These are phyloP conservation scores for Cotesia typhae DNA, from an alignment of 1,140 invertebrate genomes.

Conservation along the genomic window DNA sequence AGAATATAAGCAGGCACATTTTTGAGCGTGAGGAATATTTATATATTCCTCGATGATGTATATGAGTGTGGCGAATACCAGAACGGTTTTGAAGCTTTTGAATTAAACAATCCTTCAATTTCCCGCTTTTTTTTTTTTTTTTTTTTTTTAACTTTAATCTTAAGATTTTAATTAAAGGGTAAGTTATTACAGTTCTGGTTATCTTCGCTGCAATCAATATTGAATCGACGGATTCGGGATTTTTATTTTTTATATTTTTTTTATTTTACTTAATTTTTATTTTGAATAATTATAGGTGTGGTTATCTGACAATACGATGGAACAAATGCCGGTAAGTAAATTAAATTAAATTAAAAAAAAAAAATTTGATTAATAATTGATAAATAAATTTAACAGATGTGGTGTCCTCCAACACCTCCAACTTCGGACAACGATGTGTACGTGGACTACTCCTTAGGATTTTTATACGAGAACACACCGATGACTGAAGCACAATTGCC, in stretches of 20 bases:
- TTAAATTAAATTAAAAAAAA: slow-evolving; percentile 13
- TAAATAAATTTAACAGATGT: slow-evolving; percentile 74
- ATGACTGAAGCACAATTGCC: slow-evolving; percentile 87
- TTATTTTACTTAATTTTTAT: neutral
- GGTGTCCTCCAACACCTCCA: slow-evolving; percentile 94
- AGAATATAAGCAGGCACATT: slow-evolving; percentile 70
- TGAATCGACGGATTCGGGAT: neutral
- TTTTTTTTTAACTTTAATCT: too few relatives aligned
- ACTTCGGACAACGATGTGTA: slow-evolving; percentile 91
- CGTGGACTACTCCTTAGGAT: slow-evolving; percentile 83
- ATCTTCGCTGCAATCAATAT: slow-evolving; percentile 34
- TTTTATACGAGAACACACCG: slow-evolving; percentile 83
- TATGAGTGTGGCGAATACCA: slow-evolving; percentile 37
- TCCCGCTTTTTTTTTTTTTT: too few relatives aligned
- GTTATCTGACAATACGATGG: slow-evolving; percentile 75
- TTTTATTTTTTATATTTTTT: slow-evolving; percentile 32
- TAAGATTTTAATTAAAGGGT: too few relatives aligned
- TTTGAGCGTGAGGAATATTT: slow-evolving; percentile 54
- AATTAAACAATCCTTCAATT: slow-evolving; percentile 20
- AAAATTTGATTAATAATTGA: slow-evolving; percentile 32
- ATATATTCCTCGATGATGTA: slow-evolving; percentile 23
- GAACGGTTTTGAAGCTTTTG: slow-evolving; percentile 55
- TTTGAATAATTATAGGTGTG: slow-evolving; percentile 71
- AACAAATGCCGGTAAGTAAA: slow-evolving; percentile 80
- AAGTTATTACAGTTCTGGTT: too few relatives aligned